Base-by-base conservation (phyloP, 2,113 vertebrate species). In the Ailuropoda melanoleuca region DNA sequence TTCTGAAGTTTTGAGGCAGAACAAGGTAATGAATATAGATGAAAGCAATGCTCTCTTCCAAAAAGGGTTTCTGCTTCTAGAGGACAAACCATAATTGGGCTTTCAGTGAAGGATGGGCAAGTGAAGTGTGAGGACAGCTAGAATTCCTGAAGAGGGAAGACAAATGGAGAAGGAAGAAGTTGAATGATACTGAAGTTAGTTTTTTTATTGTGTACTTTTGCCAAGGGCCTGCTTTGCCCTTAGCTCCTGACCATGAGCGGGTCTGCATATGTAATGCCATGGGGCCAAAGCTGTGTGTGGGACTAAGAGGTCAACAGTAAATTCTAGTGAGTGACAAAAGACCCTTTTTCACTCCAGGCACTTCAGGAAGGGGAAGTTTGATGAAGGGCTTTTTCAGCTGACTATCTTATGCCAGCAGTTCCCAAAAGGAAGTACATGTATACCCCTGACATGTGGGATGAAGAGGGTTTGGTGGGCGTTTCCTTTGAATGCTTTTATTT, bases 1-100 rank as follows among this genome's bases (percentile, higher is more conserved):
- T 53, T 88, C 90, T 78, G 15, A 68, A 92, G 37, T 55, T 78
- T 26, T 88, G 60, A 97, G 66, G 46, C 66, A 97, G 53, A 86
- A 82, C 21, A 78, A 93, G 4, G 23, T 56, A n/a, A 93, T 13
- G 34, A 95, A 82, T 78, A 70, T 2, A 87, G 58, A 89, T 46
- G 21, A 81, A 72, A 84, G 37, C 72, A 83, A 90, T 48, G 46
- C 55, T 70, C 53, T 90, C 26, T 82, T 70, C 50, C 7, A 83
- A 29, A 26, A 14, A 85, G 50, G 4, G 19, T 37, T 66, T 82
- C 68, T 78, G 74, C 46, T 58, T 58, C 55, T 6, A 34, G 4
- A 81, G 43, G 31, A 74, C 18, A 74, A 85, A 24, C 15, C 13
- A 24, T 70, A 68, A 83, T 13, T 17, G 12, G n/a, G 19, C 34